A percentile compares a stretch with the other conserved stretches of the same genome.
phyloP scores from a whole-genome alignment of 1,140 invertebrate species.

The Plectrocnemia conspersa region DNA sequence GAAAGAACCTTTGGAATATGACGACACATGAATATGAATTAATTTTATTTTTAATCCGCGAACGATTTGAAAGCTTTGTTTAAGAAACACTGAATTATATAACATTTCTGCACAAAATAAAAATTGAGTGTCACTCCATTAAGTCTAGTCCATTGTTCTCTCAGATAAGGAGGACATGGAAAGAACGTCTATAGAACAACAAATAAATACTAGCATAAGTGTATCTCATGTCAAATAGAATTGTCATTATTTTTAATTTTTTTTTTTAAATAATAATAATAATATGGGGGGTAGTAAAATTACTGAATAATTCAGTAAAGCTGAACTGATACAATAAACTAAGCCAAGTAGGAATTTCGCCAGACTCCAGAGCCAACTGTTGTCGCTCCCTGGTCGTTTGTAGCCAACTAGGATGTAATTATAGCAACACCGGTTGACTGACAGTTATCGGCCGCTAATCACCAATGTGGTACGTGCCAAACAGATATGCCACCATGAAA shows the following conservation, averaged over 20 bases:
- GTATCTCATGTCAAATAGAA: not conserved
- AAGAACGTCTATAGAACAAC: no score
- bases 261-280: not conserved
- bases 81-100: not conserved
- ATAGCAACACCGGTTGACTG: not conserved
- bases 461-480: conserved; percentile 8
- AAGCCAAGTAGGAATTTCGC: not conserved
- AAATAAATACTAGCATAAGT: no score
- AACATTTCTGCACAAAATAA: no score
- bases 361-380: not conserved
- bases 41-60: not conserved
- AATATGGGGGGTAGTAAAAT: not conserved
- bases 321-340: not conserved
- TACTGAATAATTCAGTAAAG: not conserved
- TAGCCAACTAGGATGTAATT: not conserved
- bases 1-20: no score
- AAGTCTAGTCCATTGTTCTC: not conserved
- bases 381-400: no score
- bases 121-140: not conserved
- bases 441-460: conserved; percentile 8
- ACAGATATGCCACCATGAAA: conserved; percentile 9
- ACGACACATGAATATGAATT: not conserved
- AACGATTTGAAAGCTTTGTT: not conserved
- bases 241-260: not conserved
- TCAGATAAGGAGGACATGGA: no score